phyloP scores from a whole-genome alignment of 1,140 invertebrate species.

The Drosophila repletoides region DNA sequence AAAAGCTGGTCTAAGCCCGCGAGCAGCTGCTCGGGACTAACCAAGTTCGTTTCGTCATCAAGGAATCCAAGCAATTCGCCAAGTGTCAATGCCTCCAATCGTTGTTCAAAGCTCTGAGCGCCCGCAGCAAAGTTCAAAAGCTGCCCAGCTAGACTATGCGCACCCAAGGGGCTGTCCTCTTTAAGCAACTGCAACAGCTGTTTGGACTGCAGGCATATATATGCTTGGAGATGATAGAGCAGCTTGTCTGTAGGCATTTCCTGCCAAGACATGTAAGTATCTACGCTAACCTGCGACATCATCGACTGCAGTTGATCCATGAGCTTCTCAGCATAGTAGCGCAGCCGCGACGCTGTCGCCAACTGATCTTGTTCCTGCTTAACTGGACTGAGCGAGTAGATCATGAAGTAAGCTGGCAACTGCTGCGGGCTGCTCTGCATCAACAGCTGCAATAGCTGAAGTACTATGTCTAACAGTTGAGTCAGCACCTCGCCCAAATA shows the following conservation, averaged over 20 bases:
- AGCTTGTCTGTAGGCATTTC: slow-evolving; percentile 38
- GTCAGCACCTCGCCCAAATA: slow-evolving; percentile 40
- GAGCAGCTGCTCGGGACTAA: neutral
- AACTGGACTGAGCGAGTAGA: slow-evolving; percentile 6
- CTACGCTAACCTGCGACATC: slow-evolving; percentile 52
- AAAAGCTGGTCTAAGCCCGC: slow-evolving; percentile 42
- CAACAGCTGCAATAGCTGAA: neutral
- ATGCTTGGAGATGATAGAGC: slow-evolving; percentile 44
- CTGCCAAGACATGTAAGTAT: slow-evolving; percentile 63
- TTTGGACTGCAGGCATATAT: slow-evolving; percentile 24
- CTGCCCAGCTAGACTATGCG: slow-evolving; percentile 31
- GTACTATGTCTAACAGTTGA: slow-evolving; percentile 4
- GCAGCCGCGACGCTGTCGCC: neutral
- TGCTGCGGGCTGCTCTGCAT: neutral
- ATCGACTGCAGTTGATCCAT: slow-evolving; percentile 60
- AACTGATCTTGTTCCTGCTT: too few species aligned
- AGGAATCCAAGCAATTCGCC: slow-evolving; percentile 59
- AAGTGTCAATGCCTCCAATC: slow-evolving; percentile 28
- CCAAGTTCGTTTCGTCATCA: slow-evolving; percentile 30
- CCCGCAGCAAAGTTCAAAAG: slow-evolving; percentile 41
- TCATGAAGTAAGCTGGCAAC: neutral
- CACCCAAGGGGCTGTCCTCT: neutral
- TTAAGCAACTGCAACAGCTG: slow-evolving; percentile 19
- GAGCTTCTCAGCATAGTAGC: slow-evolving; percentile 7
- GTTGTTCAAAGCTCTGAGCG: slow-evolving; percentile 44